These are phyloP conservation scores for Phrynosoma blainvillii DNA, from an alignment of 2,113 vertebrate genomes.

Conservation along the genomic window DNA sequence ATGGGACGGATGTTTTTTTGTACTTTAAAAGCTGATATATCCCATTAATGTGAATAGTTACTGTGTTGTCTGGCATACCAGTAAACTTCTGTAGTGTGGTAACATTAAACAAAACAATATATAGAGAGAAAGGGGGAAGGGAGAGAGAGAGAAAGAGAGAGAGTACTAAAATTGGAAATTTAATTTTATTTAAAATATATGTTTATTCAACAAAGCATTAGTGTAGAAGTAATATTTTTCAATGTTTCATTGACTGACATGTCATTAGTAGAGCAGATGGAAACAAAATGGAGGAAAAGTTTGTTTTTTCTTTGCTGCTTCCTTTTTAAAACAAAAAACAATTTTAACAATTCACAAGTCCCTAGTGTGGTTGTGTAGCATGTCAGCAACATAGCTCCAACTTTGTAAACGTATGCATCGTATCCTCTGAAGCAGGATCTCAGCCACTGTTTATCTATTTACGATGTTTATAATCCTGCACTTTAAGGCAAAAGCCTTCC, in stretches of 20 bases:
- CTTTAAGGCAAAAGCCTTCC: neutral
- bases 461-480: neutral
- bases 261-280: neutral
- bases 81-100: neutral
- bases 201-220: neutral
- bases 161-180: neutral
- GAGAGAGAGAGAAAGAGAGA: too few species aligned
- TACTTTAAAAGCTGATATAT: neutral
- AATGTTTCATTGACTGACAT: neutral
- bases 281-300: too few species aligned
- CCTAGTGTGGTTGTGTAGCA: too few species aligned
- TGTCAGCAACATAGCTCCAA: too few species aligned
- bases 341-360: too few species aligned
- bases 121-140: too few species aligned
- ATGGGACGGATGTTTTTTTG: neutral
- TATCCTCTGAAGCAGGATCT: too few species aligned
- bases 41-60: neutral
- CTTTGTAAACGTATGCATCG: too few species aligned
- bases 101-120: neutral
- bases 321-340: too few species aligned
- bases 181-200: neutral
- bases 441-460: neutral
- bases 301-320: too few species aligned
- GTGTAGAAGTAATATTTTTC: neutral
- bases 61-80: neutral